phyloP scores from a whole-genome alignment of 2,113 vertebrate genomes.

The Engraulis encrasicolus region DNA sequence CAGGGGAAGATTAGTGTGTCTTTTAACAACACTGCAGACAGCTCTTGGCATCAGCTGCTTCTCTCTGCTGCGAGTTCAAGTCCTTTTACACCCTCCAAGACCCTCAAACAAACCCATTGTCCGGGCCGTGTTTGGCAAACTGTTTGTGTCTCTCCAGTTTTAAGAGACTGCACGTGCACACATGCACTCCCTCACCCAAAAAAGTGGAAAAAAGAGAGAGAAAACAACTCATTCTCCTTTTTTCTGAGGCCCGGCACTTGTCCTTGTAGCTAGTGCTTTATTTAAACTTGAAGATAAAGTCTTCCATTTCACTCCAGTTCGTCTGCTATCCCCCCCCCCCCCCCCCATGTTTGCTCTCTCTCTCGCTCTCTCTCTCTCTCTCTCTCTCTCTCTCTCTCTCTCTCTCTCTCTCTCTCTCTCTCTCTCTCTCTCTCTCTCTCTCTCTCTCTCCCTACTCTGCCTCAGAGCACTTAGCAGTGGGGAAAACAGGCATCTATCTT shows the following conservation, averaged over 20 bases:
- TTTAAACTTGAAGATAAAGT: slow-evolving; percentile 55
- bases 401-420: neutral
- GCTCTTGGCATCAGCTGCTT: neutral
- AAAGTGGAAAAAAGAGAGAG: slow-evolving; percentile 8
- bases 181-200: neutral
- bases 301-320: slow-evolving; percentile 34
- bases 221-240: slow-evolving; percentile 37
- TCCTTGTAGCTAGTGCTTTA: slow-evolving; percentile 47
- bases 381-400: slow-evolving; percentile 36
- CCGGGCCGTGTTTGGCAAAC: neutral
- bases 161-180: slow-evolving; percentile 1
- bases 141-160: slow-evolving; percentile 1
- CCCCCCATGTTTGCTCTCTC: slow-evolving; percentile 32
- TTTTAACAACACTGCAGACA: neutral
- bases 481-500: slow-evolving; percentile 55
- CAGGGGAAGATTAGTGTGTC: neutral
- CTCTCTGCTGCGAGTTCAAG: neutral
- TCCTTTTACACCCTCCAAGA: neutral
- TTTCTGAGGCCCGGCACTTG: slow-evolving; percentile 25
- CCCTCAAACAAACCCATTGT: neutral
- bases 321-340: slow-evolving; percentile 11
- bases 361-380: slow-evolving; percentile 32
- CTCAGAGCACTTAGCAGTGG: slow-evolving; percentile 50
- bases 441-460: slow-evolving; percentile 29
- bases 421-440: neutral